These are phyloP conservation scores for Doryteuthis pealeii DNA, from an alignment of 1,140 invertebrate species.

Conservation along the genomic window DNA sequence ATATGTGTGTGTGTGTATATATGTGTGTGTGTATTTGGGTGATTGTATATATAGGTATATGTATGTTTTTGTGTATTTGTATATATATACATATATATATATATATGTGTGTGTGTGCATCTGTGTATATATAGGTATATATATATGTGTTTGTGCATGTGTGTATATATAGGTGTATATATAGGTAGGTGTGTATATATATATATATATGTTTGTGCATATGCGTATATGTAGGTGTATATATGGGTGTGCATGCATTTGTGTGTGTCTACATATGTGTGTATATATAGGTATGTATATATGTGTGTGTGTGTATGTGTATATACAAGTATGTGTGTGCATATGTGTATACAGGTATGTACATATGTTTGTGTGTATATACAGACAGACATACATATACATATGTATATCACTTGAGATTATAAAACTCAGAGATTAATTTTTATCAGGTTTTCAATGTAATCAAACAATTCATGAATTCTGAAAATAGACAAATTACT, in stretches of 20 bases:
- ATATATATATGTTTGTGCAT: neutral
- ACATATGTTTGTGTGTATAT: neutral
- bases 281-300: neutral
- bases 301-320: neutral
- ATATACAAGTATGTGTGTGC: neutral
- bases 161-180: neutral
- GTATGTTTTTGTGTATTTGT: no score
- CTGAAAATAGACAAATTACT: no score
- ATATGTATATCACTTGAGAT: neutral
- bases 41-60: no score
- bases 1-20: no score
- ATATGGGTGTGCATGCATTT: neutral
- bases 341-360: neutral
- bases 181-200: neutral
- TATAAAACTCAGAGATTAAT: no score
- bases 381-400: neutral
- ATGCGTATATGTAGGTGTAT: neutral
- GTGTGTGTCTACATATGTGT: neutral
- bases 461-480: no score
- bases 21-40: no score
- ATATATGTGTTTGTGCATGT: neutral
- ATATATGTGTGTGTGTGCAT: neutral
- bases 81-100: neutral
- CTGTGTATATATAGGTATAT: neutral
- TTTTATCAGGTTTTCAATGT: no score